phyloP scores from a whole-genome alignment of 2,888 invertebrate genomes.

The Opisthograptis luteolata region DNA sequence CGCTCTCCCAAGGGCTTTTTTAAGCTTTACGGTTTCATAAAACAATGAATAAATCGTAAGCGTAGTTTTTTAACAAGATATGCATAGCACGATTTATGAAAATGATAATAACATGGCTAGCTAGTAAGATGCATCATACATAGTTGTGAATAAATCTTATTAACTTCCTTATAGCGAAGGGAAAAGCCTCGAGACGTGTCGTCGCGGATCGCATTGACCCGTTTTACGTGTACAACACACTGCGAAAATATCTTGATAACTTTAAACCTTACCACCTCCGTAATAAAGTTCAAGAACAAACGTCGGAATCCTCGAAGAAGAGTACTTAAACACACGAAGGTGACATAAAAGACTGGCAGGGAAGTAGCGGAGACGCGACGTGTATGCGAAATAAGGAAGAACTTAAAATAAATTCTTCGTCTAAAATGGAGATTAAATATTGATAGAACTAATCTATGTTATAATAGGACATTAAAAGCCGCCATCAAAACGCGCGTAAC shows the following conservation, averaged over 20 bases:
- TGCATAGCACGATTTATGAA: constrained; percentile 20
- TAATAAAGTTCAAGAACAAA: constrained; percentile 20
- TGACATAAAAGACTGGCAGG: constrained; percentile 27
- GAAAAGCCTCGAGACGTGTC: constrained; percentile 63
- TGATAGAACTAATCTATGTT: neutral
- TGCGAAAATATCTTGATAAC: constrained; percentile 20
- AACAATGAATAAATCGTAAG: neutral
- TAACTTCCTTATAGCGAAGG: constrained; percentile 58
- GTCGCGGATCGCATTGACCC: constrained; percentile 67
- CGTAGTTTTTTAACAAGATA: constrained; percentile 22
- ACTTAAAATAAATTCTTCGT: constrained; percentile 9
- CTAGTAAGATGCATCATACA: constrained; percentile 37
- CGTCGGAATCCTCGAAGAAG: constrained; percentile 1
- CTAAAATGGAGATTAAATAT: neutral
- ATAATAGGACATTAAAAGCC: too few species aligned
- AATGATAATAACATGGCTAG: constrained; percentile 29
- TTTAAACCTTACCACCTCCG: constrained; percentile 25
- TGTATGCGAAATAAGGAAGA: constrained; percentile 22
- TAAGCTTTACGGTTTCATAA: neutral
- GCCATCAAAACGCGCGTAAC: constrained; percentile 2
- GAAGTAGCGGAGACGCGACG: constrained; percentile 22
- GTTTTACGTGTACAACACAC: constrained; percentile 44
- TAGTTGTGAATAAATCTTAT: constrained; percentile 49
- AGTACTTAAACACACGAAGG: constrained; percentile 22
- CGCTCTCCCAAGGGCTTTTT: too few species aligned